Percentiles rank a stretch among this genome's conserved stretches.
Evolutionary conservation across 2,113 vertebrate species (phyloP).

Genomic region (Lepidothrix coronata): DNA sequence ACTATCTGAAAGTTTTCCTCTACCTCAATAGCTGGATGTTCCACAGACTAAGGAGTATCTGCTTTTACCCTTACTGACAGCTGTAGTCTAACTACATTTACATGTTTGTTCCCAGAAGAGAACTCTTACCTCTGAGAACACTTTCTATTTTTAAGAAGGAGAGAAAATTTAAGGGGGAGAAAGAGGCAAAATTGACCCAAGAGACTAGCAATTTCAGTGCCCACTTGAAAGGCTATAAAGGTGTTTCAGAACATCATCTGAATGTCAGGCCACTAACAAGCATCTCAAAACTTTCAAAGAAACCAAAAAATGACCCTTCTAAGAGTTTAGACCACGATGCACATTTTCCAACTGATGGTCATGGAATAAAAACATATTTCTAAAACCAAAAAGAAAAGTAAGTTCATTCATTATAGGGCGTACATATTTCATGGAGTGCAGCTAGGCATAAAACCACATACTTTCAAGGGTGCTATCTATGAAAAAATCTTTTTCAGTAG

Average conservation of each 20-base stretch:
- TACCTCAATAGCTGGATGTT: background rate
- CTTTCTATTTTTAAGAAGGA: slow-evolving; percentile 21
- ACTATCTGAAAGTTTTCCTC: background rate
- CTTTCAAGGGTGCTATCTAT: slow-evolving; percentile 13
- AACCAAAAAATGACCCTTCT: slow-evolving; percentile 41
- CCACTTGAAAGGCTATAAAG: slow-evolving; percentile 56
- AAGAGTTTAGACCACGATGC: slow-evolving; percentile 48
- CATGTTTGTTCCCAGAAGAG: background rate
- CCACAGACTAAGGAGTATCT: background rate
- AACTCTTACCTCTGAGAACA: background rate
- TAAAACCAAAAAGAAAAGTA: slow-evolving; percentile 46
- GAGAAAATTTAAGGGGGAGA: background rate
- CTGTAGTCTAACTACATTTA: background rate
- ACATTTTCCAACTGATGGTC: slow-evolving; percentile 27
- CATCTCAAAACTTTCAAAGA: slow-evolving; percentile 45
- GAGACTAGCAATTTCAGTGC: background rate
- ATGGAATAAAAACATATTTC: slow-evolving; percentile 57
- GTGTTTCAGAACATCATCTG: slow-evolving; percentile 50
- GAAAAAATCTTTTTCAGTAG: slow-evolving; percentile 16
- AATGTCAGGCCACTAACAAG: slow-evolving; percentile 24
- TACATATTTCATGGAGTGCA: slow-evolving; percentile 23
- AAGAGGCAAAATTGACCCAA: background rate
- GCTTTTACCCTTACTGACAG: background rate
- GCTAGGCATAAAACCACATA: slow-evolving; percentile 43
- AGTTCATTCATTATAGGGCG: slow-evolving; percentile 42